These are phyloP conservation scores for Blastomussa wellsi DNA, from an alignment of 92 coral and sea anemone genomes.

Conservation along the genomic window DNA sequence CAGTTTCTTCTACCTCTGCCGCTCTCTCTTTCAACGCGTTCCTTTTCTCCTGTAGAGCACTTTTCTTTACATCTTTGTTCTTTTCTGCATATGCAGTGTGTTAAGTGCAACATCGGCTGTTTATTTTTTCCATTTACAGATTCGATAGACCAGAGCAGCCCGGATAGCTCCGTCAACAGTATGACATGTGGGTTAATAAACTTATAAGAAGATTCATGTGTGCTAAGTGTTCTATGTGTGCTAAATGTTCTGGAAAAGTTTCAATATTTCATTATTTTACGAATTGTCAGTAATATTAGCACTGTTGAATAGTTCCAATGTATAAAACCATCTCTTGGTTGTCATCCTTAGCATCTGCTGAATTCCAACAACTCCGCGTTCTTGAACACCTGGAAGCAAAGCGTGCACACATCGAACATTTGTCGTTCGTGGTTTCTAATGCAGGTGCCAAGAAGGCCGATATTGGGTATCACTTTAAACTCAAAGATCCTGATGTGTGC, in stretches of 20 bases:
- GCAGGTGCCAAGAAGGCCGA: slow-evolving; percentile 68
- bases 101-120: too few species aligned
- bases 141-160: slow-evolving; percentile 7
- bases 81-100: too few species aligned
- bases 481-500: slow-evolving; percentile 66
- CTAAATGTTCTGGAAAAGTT: background rate
- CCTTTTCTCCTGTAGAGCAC: too few species aligned
- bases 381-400: slow-evolving; percentile 84
- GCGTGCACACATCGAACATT: slow-evolving; percentile 81
- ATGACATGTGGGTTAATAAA: background rate
- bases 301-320: background rate
- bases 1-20: too few species aligned
- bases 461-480: slow-evolving; percentile 84
- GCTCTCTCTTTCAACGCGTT: too few species aligned
- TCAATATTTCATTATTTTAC: background rate
- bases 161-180: slow-evolving; percentile 17
- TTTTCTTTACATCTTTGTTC: too few species aligned
- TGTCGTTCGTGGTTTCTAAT: slow-evolving; percentile 48
- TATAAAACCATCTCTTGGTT: background rate
- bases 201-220: too few species aligned
- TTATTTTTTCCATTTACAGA: background rate
- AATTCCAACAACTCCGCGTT: slow-evolving; percentile 63
- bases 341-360: slow-evolving; percentile 33
- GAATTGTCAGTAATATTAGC: background rate
- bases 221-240: too few species aligned